These are phyloP conservation scores for Synanthedon andrenaeformis DNA, from an alignment of 2,888 invertebrate genomes.

Conservation along the genomic window DNA sequence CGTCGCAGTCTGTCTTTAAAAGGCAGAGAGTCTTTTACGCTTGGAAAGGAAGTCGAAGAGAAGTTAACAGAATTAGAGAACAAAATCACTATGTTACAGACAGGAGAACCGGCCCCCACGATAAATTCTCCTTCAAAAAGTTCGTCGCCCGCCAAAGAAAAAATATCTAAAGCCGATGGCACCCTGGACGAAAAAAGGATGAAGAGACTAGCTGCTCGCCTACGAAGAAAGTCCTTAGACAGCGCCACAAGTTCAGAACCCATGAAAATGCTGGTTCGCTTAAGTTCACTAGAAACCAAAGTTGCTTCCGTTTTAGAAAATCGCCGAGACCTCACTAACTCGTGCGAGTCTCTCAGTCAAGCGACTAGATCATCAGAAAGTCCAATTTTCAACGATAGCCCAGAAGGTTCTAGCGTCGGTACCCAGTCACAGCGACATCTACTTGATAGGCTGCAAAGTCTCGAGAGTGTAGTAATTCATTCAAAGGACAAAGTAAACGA, in stretches of 20 bases:
- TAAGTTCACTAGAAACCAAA: conserved; percentile 83
- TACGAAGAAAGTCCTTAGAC: conserved; percentile 82
- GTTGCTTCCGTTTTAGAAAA: conserved; percentile 72
- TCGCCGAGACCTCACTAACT: conserved; percentile 59
- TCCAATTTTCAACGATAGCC: conserved; percentile 33
- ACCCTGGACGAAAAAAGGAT: conserved; percentile 60
- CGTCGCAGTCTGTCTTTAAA: conserved; percentile 85
- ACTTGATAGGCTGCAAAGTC: conserved; percentile 69
- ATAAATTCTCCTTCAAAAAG: conserved; percentile 66
- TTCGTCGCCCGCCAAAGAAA: conserved; percentile 66
- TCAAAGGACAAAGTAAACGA: conserved; percentile 77
- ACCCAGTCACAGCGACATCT: conserved; percentile 68
- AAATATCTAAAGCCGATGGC: conserved; percentile 59
- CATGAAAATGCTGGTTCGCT: conserved; percentile 81
- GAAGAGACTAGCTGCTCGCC: conserved; percentile 65
- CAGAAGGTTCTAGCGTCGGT: conserved; percentile 42
- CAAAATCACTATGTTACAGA: conserved; percentile 78
- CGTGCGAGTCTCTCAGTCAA: conserved; percentile 69
- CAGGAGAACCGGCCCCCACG: conserved; percentile 49
- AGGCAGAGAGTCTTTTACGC: conserved; percentile 82
- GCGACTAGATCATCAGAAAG: conserved; percentile 48
- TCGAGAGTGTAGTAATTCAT: conserved; percentile 73
- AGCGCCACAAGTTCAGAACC: conserved; percentile 83
- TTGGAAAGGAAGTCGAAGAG: conserved; percentile 87
- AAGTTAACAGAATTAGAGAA: conserved; percentile 85